Evolutionary conservation across 1,140 invertebrate genomes (phyloP), one percentile per base, ranked within the genome.

Genomic region (Pseudomyrmex pallidus): DNA sequence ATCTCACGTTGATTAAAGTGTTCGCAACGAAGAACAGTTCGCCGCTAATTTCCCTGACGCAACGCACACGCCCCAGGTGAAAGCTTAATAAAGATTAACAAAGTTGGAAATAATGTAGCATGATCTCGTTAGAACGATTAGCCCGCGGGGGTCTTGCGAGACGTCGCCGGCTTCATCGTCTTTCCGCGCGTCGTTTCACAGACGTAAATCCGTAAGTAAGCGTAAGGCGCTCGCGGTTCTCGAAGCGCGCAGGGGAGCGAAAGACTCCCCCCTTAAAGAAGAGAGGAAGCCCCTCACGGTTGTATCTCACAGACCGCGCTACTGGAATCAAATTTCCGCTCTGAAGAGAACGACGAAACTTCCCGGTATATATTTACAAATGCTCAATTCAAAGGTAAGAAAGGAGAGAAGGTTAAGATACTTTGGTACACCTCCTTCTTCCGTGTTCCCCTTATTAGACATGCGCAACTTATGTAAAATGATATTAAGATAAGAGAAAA

Each of bases 61-160:
- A 80, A 74, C 73, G 87, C 82, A 84, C 89, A 85, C 73, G 78
- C 52, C 74, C 82, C 85, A 77, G 72, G 84, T 87, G 87, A 90
- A 93, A 93, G 93, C 90, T 94, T 93, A 94, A 93, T 93, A 93
- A 93, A 93, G 93, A 93, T 93, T 92, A 93, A 90, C 88, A 90
- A 93, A 93, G 92, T 92, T 86, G 91, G 35, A 86, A 93, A 94
- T 94, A 94, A 94, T 93, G 92, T 88, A 93, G 93, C 91, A 92
- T 94, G 93, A 94, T 94, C 93, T 94, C 92, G 91, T 94, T 94
- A 93, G 91, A 90, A 87, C 93, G 93, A 94, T 93, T 93, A 94
- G 92, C 92, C 83, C 88, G 83, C 87, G 90, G 87, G 87, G 90
- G 91, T 87, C 90, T 91, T 91, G 91, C 91, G 90, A 91, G 88